A percentile compares a stretch with the other conserved stretches of the same genome.
Evolutionary conservation across 2,888 invertebrate genomes (phyloP).

Genomic region (Oscheius sp.): DNA sequence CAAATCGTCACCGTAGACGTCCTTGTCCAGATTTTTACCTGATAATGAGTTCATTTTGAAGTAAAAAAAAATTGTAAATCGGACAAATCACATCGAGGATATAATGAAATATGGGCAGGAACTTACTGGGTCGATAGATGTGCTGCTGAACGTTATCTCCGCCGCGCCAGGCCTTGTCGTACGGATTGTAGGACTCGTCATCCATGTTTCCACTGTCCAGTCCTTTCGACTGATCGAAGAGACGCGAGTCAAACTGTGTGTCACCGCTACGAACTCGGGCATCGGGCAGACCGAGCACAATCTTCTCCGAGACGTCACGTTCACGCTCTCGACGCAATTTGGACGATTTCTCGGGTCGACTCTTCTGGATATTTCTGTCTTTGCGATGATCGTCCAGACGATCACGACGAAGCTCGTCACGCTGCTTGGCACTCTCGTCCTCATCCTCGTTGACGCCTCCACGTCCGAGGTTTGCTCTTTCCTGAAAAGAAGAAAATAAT

Average conservation of each 20-base stretch:
- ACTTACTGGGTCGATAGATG: constrained; percentile 86
- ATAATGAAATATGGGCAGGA: neutral
- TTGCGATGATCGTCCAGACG: constrained; percentile 75
- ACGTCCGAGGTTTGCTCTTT: constrained; percentile 38
- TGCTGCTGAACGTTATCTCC: constrained; percentile 88
- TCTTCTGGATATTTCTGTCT: constrained; percentile 90
- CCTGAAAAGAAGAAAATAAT: constrained; percentile 6
- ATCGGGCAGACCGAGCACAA: constrained; percentile 94
- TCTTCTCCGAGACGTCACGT: constrained; percentile 97
- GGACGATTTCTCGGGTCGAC: constrained; percentile 90
- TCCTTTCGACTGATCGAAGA: constrained; percentile 86
- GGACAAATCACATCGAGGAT: neutral
- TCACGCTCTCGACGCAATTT: constrained; percentile 85
- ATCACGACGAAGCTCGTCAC: constrained; percentile 81
- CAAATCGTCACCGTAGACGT: constrained; percentile 89
- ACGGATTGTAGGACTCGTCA: constrained; percentile 96
- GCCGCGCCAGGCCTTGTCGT: constrained; percentile 97
- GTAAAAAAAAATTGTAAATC: neutral
- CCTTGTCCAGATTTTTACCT: constrained; percentile 84
- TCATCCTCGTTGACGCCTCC: constrained; percentile 77
- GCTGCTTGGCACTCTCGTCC: constrained; percentile 79
- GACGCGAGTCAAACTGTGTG: constrained; percentile 86
- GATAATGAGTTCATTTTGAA: constrained; percentile 31
- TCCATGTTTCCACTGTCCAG: constrained; percentile 91
- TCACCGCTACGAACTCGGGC: constrained; percentile 75